Base-by-base conservation (phyloP, 2,113 vertebrate species). In the Mionectes macconnelli region DNA sequence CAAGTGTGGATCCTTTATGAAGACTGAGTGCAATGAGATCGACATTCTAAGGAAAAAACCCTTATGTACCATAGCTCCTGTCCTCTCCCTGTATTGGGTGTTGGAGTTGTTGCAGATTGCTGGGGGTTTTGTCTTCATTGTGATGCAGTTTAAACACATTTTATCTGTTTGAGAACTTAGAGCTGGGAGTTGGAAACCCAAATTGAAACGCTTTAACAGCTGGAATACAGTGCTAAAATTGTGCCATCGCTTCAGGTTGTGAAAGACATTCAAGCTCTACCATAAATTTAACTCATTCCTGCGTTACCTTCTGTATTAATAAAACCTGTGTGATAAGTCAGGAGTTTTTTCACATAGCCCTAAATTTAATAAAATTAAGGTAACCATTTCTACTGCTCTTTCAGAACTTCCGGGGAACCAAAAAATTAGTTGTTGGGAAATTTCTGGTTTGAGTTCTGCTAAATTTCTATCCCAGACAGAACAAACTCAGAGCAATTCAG, bases 231-330 rank as follows among this genome's bases (percentile, higher is more conserved):
- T 56, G 10, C 37, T 47, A 40, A 52, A 68, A 44, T 40, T 49
- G 11, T n/a, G 52, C 15, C n/a, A 59, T 24, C 0, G 0, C 37
- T 73, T 47, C 39, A 47, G 33, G 87, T 63, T 20, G 12, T 42
- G 72, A 64, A 44, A 45, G 17, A 45, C 55, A 62, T 39, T 73
- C 57, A 86, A 77, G 23, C 15, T 39, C 37, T 66, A 7, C 49
- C 73, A 39, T 27, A 57, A 70, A 86, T 62, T 45, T 31, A 84
- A 66, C 23, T 67, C 2, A 21, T 53, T 87, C 59, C 57, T 73
- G 62, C 57, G 17, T 69, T 49, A 52, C 14, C 24, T 49, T 64
- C 35, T 56, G 4, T 31, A 31, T 52, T 67, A 37, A 64, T 19
- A 56, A 75, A 52, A 42, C 6, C 9, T 35, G 4, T 35, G 44